Percentiles rank a stretch among this genome's conserved stretches.
Conservation (phyloP, 2,888 invertebrate species). For the Crepidodera aurea region DNA sequence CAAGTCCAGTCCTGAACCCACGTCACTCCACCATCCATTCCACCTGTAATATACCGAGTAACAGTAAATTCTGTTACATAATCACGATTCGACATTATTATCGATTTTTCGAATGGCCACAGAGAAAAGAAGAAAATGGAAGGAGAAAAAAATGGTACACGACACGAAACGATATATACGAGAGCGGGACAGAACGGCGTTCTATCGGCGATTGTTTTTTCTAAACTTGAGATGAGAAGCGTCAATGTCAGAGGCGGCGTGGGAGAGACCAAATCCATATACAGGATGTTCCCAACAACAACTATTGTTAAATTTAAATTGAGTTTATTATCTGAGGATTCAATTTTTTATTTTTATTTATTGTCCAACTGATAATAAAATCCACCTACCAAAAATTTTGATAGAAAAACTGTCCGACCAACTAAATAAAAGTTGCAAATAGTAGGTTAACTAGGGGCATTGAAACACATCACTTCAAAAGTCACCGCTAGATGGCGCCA, state of each 20-base stretch:
- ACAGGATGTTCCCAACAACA: no score
- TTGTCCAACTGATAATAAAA: no score
- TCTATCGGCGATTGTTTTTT: constrained; percentile 16
- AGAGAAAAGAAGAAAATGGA: constrained; percentile 35
- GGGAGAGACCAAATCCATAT: constrained; percentile 45
- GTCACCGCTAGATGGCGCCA: no score
- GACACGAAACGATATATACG: constrained; percentile 35
- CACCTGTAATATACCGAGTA: constrained; percentile 46
- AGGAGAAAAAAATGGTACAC: constrained; percentile 36
- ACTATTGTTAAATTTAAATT: neutral
- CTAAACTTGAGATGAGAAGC: constrained; percentile 23
- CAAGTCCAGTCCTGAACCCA: constrained; percentile 3
- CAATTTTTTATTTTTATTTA: no score
- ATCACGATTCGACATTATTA: constrained; percentile 47
- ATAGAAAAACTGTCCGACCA: no score
- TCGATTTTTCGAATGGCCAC: constrained; percentile 34
- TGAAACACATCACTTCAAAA: no score
- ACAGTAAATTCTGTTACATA: constrained; percentile 58
- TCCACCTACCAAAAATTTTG: no score
- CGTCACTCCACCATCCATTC: constrained; percentile 32
- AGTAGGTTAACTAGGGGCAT: no score
- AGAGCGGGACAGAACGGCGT: constrained; percentile 40
- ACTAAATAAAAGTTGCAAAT: no score
- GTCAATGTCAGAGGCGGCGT: constrained; percentile 44
- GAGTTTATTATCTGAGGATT: no score